Evolutionary conservation across 2,797 vertebrate species (phyloP), one percentile per base, ranked within the genome.

Genomic region (Anguilla megastoma): DNA sequence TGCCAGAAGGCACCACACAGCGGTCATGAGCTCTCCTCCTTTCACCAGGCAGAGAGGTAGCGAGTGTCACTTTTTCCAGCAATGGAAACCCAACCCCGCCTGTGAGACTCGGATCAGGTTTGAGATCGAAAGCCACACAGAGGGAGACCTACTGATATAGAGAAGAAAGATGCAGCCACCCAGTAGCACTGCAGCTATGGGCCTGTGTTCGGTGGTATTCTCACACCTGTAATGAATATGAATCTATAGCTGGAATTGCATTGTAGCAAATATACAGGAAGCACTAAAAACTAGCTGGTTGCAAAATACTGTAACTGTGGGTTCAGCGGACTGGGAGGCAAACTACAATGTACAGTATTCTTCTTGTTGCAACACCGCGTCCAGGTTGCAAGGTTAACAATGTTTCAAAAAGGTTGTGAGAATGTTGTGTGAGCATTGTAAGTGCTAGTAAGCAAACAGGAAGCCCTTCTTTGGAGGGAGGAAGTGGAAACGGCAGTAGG

Each of bases 1-100:
- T 41, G 24, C 8, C 36, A 50, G 2, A 48, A 48, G 0, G 21
- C 76, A 48, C 33, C n/a, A 7, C 16, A 48, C 36, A 80, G 41
- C 41, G 24, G 0, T 41, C 8, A 0, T 76, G 30, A 36, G 71
- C 33, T 76, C 16, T 45, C 76, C 41, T n/a, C 76, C 45, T 24
- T 45, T 80, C 18, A 48, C 76, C 76, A 45, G 16, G 41, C 18
- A 24, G 18, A 24, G 76, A 80, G 76, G 3, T 10, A 9, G 41
- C 6, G 76, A 80, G 45, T 16, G 76, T 80, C 41, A 48, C 41
- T 80, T 80, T 80, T 80, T 80, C 76, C 76, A 48, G 76, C 18
- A n/a, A 41, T 9, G 76, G 76, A 48, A 80, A 80, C 41, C 18
- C 36, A 80, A 80, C 16, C 41, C 76, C 41, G 76, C 4, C 76